Conservation (phyloP, 2,797 vertebrate genomes). For the Australoheros facetus region DNA sequence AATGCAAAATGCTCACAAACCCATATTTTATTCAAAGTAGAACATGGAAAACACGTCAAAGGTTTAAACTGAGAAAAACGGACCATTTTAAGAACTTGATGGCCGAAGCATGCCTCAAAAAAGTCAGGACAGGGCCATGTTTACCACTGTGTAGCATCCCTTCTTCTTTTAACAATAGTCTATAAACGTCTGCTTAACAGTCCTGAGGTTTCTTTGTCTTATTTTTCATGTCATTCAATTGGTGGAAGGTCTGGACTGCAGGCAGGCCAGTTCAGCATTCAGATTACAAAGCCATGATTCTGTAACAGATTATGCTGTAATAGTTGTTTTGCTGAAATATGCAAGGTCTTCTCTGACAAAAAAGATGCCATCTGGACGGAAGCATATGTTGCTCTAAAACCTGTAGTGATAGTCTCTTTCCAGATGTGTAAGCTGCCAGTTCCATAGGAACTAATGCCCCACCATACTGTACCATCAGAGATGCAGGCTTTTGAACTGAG, state of each 20-base stretch:
- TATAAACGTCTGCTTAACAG: neutral
- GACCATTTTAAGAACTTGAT: neutral
- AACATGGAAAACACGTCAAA: neutral
- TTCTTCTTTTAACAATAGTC: neutral
- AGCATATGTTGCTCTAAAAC: neutral
- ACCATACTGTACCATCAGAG: neutral
- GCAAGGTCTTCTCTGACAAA: too few relatives aligned
- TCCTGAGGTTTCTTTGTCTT: neutral
- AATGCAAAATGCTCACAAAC: neutral
- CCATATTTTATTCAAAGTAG: neutral
- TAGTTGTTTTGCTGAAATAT: too few relatives aligned
- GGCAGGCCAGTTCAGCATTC: neutral
- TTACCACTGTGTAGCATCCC: neutral
- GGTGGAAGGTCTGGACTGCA: neutral
- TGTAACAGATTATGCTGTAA: too few relatives aligned
- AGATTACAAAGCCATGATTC: too few relatives aligned
- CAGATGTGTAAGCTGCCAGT: neutral
- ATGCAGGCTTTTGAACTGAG: neutral
- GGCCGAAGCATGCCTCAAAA: too few relatives aligned
- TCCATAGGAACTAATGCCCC: neutral
- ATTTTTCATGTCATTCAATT: neutral
- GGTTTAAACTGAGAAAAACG: neutral
- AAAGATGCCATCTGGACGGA: neutral
- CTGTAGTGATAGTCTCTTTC: neutral
- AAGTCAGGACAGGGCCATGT: too few relatives aligned